phyloP scores from a whole-genome alignment of 2,797 vertebrate species.

The Neosilurus hyrtlii region DNA sequence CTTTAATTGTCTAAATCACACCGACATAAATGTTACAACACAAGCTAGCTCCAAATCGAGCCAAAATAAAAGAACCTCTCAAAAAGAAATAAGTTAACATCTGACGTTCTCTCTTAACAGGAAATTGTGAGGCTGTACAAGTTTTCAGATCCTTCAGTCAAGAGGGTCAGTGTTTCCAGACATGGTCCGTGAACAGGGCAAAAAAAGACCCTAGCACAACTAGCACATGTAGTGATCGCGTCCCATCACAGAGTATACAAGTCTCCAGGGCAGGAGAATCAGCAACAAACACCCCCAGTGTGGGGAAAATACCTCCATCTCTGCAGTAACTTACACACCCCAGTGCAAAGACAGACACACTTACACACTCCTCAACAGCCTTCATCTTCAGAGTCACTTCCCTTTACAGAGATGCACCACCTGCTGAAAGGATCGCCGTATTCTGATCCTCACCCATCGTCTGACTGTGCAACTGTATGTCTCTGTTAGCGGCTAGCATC shows the following conservation, averaged over 20 bases:
- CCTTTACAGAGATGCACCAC: constrained; percentile 19
- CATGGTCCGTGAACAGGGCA: constrained; percentile 2
- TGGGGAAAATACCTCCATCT: constrained; percentile 59
- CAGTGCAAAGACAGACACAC: constrained; percentile 44
- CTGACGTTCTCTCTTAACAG: constrained; percentile 48
- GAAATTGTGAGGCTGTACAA: constrained; percentile 33
- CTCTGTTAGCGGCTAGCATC: constrained; percentile 68
- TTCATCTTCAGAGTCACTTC: constrained; percentile 44
- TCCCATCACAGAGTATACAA: constrained; percentile 45
- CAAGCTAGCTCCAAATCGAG: constrained; percentile 54
- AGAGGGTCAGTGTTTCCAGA: background rate
- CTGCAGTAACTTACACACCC: constrained; percentile 49
- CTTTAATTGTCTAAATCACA: constrained; percentile 23
- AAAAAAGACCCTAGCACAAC: constrained; percentile 29
- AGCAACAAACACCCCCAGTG: constrained; percentile 58
- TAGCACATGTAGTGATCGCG: constrained; percentile 45
- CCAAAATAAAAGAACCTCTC: constrained; percentile 54
- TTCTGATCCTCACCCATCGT: background rate
- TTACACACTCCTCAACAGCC: constrained; percentile 52
- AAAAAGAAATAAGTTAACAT: constrained; percentile 56
- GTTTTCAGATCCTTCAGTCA: constrained; percentile 10
- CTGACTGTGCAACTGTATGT: background rate
- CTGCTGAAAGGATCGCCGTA: background rate
- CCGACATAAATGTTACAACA: constrained; percentile 42
- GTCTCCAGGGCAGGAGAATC: constrained; percentile 52